Evolutionary conservation across 2,113 vertebrate genomes (phyloP), one percentile per base, ranked within the genome.

Genomic region (Petromus typicus): DNA sequence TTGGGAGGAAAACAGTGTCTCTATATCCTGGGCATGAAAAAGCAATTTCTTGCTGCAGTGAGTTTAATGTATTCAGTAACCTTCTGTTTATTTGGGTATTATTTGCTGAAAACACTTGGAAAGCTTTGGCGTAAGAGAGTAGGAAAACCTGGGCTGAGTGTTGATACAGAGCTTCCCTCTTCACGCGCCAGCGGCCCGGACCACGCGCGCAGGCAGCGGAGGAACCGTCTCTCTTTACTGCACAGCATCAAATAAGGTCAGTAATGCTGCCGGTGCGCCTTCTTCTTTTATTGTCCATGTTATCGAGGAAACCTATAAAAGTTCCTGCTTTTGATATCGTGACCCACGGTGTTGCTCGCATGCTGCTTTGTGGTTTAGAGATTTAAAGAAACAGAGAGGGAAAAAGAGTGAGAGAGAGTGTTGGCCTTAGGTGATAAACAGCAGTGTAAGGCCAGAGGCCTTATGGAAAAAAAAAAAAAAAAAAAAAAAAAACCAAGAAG

Each of bases 361-460:
- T 89, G 80, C 97, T 98, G 97, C 97, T 97, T 94, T 86, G 97
- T 94, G 97, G 96, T 95, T 94, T 93, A 79, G 96, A 96, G 97
- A 96, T 97, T 98, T 95, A 89, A 97, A 96, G 94, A 95, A 93
- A 92, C 91, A 96, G 98, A 97, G 96, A 80, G 96, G 96, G 95
- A 89, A 94, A 95, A 96, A 93, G 93, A 97, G 91, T 59, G 94
- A 93, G 97, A 78, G 92, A 66, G 86, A 83, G 97, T 87, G 64
- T 93, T 98, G 97, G 98, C 98, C 97, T 98, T 95, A 94, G 98
- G 97, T 98, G 97, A 97, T 97, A 98, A 98, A 96, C 97, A 98
- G 98, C 98, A 96, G 98, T 78, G 79, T 95, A 82, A 97, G 96
- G 91, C 95, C 95, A 43, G 84, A 92, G 96, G 98, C 96, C 64